A percentile compares a stretch with the other conserved stretches of the same genome.
Conservation (phyloP, 2,888 invertebrate species). For the Drosophila diplacantha region DNA sequence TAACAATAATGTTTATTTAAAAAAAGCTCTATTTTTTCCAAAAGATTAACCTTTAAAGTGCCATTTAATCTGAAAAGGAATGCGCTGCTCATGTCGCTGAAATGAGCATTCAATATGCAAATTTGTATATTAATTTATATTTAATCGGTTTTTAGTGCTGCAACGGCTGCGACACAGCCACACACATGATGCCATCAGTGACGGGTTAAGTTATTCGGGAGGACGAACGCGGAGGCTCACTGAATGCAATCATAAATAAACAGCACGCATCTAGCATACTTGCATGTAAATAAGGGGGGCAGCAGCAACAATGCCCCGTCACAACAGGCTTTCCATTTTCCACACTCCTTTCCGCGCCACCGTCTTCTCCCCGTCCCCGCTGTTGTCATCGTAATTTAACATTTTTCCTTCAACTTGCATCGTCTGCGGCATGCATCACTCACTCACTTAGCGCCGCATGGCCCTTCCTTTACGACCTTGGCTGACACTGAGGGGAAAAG, state of each 20-base stretch:
- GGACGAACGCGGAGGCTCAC: conserved; percentile 6
- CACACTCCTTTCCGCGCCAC: not conserved
- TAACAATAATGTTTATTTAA: not conserved
- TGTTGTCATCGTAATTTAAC: conserved; percentile 67
- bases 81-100: not conserved
- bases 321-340: conserved; percentile 31
- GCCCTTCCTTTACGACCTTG: not conserved
- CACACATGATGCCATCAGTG: conserved; percentile 61
- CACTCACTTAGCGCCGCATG: conserved; percentile 62
- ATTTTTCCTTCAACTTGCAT: conserved; percentile 70
- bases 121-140: conserved; percentile 71
- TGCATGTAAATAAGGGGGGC: conserved; percentile 31
- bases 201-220: conserved; percentile 26
- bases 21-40: not conserved
- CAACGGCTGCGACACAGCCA: conserved; percentile 8
- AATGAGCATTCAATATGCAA: conserved; percentile 58
- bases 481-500: not conserved
- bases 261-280: conserved; percentile 61
- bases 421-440: conserved; percentile 71
- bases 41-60: not conserved
- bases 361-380: not conserved
- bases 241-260: conserved; percentile 70
- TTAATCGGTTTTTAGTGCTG: conserved; percentile 70
- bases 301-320: conserved; percentile 13
- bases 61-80: not conserved